Evolutionary conservation across 1,140 invertebrate species (phyloP).

Genomic region (Microplitis demolitor): DNA sequence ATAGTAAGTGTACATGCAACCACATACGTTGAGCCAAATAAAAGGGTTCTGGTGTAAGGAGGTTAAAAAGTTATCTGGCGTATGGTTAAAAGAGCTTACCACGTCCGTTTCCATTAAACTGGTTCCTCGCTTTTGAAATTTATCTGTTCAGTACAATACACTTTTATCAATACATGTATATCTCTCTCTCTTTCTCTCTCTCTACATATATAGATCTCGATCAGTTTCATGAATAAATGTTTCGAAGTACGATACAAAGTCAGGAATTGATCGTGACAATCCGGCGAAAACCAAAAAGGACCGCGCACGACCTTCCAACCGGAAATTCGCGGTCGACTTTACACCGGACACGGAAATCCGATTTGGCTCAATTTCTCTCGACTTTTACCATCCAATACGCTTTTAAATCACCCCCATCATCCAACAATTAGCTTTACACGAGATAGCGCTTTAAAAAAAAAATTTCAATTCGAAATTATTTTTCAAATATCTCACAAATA

Average conservation of each 20-base stretch:
- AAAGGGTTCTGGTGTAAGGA: background rate
- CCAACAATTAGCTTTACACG: no score
- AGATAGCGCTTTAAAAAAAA: no score
- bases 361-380: slow-evolving; percentile 32
- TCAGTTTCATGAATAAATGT: slow-evolving; percentile 19
- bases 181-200: no score
- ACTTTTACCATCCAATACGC: slow-evolving; percentile 8
- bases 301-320: slow-evolving; percentile 20
- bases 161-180: no score
- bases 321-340: slow-evolving; percentile 30
- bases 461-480: no score
- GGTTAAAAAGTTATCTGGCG: background rate
- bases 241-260: slow-evolving; percentile 4
- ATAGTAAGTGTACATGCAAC: background rate
- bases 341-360: slow-evolving; percentile 34
- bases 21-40: background rate
- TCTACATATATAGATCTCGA: background rate
- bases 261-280: background rate
- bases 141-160: background rate
- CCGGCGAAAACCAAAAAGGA: slow-evolving; percentile 10
- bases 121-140: background rate
- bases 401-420: background rate
- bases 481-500: no score
- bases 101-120: slow-evolving; percentile 1
- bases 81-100: slow-evolving; percentile 1